Evolutionary conservation across 2,888 invertebrate genomes (phyloP).

Genomic region (Melipona beecheii): DNA sequence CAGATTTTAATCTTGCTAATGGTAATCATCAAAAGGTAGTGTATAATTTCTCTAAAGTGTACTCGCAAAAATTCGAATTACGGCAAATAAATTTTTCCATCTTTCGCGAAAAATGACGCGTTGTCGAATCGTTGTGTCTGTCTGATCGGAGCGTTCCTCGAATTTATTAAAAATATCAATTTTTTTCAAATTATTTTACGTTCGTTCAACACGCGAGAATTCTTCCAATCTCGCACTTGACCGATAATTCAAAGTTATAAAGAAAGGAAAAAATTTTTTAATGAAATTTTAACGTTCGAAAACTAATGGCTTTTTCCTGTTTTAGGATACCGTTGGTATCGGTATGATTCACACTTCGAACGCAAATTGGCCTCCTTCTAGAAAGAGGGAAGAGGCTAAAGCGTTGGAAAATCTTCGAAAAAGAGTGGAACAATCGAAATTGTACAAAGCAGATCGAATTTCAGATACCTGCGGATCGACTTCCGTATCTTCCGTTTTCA

Average conservation of each 20-base stretch:
- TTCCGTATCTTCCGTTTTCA: conserved; percentile 77
- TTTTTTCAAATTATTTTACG: neutral
- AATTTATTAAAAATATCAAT: neutral
- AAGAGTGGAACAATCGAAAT: conserved; percentile 87
- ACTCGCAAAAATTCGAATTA: neutral
- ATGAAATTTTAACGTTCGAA: neutral
- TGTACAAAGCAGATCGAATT: conserved; percentile 85
- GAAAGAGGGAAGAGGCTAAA: conserved; percentile 88
- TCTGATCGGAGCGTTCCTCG: neutral
- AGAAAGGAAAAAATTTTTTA: too few species aligned
- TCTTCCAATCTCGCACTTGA: neutral
- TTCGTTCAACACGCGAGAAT: neutral
- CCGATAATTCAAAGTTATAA: neutral
- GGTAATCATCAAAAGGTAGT: conserved; percentile 77
- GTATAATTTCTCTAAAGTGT: neutral
- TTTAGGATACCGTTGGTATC: conserved; percentile 69
- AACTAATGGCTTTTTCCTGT: neutral
- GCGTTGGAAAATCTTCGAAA: conserved; percentile 89
- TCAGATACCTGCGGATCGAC: conserved; percentile 81
- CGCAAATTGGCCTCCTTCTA: conserved; percentile 87
- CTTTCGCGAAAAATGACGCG: neutral
- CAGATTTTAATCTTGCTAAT: conserved; percentile 71
- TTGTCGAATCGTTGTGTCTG: neutral
- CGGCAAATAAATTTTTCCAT: neutral
- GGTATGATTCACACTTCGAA: conserved; percentile 81